Conservation (phyloP, 2,888 invertebrate genomes). For the Kryphioiulus occultus region DNA sequence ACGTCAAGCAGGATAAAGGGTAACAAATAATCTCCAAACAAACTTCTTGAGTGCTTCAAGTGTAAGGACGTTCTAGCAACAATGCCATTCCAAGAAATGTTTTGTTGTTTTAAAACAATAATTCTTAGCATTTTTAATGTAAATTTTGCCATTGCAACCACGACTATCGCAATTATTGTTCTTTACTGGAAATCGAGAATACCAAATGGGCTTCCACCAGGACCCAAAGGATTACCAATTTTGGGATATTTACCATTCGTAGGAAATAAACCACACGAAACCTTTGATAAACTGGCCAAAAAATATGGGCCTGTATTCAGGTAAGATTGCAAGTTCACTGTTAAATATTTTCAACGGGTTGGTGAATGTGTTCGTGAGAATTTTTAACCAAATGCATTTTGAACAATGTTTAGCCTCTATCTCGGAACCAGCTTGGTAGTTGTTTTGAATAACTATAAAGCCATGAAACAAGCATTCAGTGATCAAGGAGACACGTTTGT, state of each 20-base stretch:
- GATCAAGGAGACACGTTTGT: not conserved
- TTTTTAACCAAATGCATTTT: too few relatives aligned
- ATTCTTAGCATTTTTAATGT: too few relatives aligned
- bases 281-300: not conserved
- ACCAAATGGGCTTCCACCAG: not conserved
- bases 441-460: not conserved
- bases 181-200: not conserved
- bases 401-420: slow-evolving; percentile 17
- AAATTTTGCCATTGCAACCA: not conserved
- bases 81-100: too few relatives aligned
- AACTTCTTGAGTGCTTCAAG: too few relatives aligned
- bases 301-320: slow-evolving; percentile 19
- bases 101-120: too few relatives aligned
- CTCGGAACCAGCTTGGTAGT: not conserved
- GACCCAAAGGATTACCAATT: not conserved
- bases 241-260: not conserved
- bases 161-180: not conserved
- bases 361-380: too few relatives aligned
- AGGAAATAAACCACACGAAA: not conserved
- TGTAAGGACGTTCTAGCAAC: too few relatives aligned
- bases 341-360: too few relatives aligned
- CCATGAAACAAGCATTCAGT: not conserved
- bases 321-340: too few relatives aligned
- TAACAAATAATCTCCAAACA: too few relatives aligned
- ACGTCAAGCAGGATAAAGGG: too few relatives aligned